A percentile compares a stretch with the other conserved stretches of the same genome.
Evolutionary conservation across 2,797 vertebrate genomes (phyloP).

Genomic region (Brachyalestes nurse): DNA sequence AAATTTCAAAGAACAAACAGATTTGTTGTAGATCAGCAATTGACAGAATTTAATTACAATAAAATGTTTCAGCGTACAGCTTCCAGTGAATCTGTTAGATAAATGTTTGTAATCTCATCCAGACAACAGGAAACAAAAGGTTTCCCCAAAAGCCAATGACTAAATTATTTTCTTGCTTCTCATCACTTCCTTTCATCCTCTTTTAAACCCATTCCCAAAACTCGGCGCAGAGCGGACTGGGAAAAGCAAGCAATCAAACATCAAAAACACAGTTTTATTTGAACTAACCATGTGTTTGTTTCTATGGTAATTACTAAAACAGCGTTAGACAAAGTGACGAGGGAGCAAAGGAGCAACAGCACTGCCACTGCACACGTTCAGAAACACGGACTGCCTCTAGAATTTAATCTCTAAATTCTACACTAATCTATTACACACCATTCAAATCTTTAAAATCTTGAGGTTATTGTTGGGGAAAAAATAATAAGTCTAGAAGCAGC

Average conservation of each 20-base stretch:
- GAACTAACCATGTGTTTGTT: slow-evolving; percentile 46
- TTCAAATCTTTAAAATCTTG: neutral
- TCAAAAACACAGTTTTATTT: slow-evolving; percentile 52
- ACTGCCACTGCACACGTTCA: neutral
- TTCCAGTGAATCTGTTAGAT: slow-evolving; percentile 11
- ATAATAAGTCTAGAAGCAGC: slow-evolving; percentile 11
- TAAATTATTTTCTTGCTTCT: slow-evolving; percentile 55
- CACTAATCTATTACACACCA: neutral
- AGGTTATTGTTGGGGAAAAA: neutral
- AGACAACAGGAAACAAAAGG: slow-evolving; percentile 22
- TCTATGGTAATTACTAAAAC: slow-evolving; percentile 46
- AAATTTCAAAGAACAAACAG: neutral
- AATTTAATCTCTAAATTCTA: neutral
- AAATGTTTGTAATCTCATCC: slow-evolving; percentile 10
- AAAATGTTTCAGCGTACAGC: neutral
- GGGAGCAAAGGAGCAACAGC: slow-evolving; percentile 16
- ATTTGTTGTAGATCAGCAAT: neutral
- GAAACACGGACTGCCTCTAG: neutral
- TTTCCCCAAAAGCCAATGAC: slow-evolving; percentile 44
- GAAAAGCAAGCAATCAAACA: slow-evolving; percentile 49
- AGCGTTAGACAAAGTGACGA: slow-evolving; percentile 11
- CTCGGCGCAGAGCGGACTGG: slow-evolving; percentile 36
- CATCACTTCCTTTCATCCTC: slow-evolving; percentile 53
- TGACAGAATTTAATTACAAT: neutral
- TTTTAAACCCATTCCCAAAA: slow-evolving; percentile 50